phyloP scores from a whole-genome alignment of 2,888 invertebrate species.

The Acanthosepion pharaonis region DNA sequence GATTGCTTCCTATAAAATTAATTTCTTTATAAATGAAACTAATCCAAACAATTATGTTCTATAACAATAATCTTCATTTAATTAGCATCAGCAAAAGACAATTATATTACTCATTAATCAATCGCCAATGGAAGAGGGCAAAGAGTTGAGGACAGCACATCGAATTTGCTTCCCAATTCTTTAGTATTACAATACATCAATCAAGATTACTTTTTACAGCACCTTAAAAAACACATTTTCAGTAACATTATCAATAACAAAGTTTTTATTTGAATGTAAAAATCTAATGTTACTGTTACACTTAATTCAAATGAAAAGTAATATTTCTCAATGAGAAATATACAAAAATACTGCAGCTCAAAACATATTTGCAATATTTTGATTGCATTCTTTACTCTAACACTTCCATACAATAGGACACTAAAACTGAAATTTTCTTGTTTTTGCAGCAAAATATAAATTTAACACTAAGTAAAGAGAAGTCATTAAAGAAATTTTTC shows the following conservation, averaged over 20 bases:
- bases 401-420: too few species aligned
- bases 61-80: not conserved
- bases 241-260: not conserved
- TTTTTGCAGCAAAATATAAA: too few species aligned
- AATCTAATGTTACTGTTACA: too few species aligned
- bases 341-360: not conserved
- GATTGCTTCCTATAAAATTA: constrained; percentile 8
- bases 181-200: not conserved
- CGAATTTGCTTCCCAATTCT: not conserved
- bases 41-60: not conserved
- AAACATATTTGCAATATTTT: not conserved
- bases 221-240: not conserved
- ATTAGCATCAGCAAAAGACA: constrained; percentile 33
- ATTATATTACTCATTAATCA: constrained; percentile 33
- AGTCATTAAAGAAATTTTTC: too few species aligned
- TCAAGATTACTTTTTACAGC: constrained; percentile 20
- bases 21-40: constrained; percentile 8
- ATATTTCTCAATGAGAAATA: not conserved
- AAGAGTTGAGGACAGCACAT: not conserved
- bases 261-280: not conserved
- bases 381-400: too few species aligned
- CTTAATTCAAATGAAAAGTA: not conserved
- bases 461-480: too few species aligned
- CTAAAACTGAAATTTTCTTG: too few species aligned
- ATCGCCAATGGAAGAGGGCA: not conserved